Evolutionary conservation across 2,113 vertebrate species (phyloP), one percentile per base, ranked within the genome.

Genomic region (Trogon surrucura): DNA sequence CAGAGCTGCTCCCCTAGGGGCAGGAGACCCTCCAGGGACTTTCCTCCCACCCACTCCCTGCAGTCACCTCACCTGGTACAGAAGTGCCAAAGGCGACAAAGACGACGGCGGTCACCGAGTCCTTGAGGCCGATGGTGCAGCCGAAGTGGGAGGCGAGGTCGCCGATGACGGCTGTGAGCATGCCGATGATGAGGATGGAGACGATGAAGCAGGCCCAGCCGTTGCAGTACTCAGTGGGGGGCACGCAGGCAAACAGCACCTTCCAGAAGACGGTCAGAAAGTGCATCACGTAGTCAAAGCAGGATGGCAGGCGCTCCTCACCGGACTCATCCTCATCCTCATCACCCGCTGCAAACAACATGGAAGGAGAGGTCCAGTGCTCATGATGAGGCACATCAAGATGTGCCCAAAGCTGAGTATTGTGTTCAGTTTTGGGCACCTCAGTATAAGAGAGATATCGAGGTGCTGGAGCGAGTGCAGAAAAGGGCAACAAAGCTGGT

Each of bases 251-350:
- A 51, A 99, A 99, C 91, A 99, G 98, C 51, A 99, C 99, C 97
- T 99, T 99, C 99, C 99, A 99, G 98, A 99, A 99, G 84, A 99
- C 99, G 0, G 99, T 99, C 92, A 99, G 98, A 97, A 99, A 99
- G 97, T 99, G 99, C 99, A 99, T 99, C 96, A 99, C 99, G 0
- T 99, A 99, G 98, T 99, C 99, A 22, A 99, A 99, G 96, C 99
- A 99, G 78, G 99, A 99, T 0, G 99, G 99, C 94, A 99, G 98
- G 38, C 99, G 98, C 82, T 99, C 99, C 78, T 99, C 99, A 0
- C 99, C 99, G 0, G 99, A 98, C 66, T 99, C 99, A 1, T 99
- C 99, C 54, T 99, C 99, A 0, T 99, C 99, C 95, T 99, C 99
- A 11, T 99, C 99, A 81, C 96, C 98, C 47, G 97, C 97, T 97